phyloP scores from a whole-genome alignment of 37 sponge, comb jelly and placozoan species.

The Lycopodina hypogea region DNA sequence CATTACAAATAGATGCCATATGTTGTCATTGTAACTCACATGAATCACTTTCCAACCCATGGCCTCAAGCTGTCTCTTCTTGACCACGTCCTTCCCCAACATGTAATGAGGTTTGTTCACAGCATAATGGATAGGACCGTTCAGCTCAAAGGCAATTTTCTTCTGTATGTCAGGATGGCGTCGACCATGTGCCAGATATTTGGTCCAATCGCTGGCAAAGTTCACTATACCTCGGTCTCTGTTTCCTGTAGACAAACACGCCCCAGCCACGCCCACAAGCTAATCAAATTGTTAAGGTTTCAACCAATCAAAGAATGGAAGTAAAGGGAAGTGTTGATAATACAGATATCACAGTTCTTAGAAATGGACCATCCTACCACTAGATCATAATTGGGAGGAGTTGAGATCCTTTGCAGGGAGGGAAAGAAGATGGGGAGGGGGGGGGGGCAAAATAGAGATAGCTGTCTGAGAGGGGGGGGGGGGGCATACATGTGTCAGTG shows the following conservation, averaged over 20 bases:
- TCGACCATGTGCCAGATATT: background rate
- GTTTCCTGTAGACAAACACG: background rate
- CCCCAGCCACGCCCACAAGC: background rate
- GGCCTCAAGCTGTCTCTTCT: background rate
- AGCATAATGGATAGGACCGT: background rate
- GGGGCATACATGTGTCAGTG: too few species aligned
- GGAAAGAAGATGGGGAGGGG: too few species aligned
- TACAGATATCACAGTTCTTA: too few species aligned
- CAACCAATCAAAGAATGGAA: too few species aligned
- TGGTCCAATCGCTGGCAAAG: constrained; percentile 7
- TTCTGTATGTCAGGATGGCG: background rate
- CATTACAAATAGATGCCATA: too few species aligned
- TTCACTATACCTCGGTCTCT: background rate
- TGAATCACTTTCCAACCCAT: background rate
- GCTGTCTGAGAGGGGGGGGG: too few species aligned
- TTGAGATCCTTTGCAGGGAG: too few species aligned
- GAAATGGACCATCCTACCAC: too few species aligned
- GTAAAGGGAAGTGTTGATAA: too few species aligned
- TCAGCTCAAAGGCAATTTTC: constrained; percentile 1
- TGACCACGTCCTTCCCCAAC: background rate
- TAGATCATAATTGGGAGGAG: too few species aligned
- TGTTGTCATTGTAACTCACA: background rate
- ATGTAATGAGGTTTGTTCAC: background rate
- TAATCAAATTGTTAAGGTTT: background rate
- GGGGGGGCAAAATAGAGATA: too few species aligned